These are phyloP conservation scores for Zenarchopterus dispar DNA, from an alignment of 2,797 vertebrate genomes.

Conservation along the genomic window DNA sequence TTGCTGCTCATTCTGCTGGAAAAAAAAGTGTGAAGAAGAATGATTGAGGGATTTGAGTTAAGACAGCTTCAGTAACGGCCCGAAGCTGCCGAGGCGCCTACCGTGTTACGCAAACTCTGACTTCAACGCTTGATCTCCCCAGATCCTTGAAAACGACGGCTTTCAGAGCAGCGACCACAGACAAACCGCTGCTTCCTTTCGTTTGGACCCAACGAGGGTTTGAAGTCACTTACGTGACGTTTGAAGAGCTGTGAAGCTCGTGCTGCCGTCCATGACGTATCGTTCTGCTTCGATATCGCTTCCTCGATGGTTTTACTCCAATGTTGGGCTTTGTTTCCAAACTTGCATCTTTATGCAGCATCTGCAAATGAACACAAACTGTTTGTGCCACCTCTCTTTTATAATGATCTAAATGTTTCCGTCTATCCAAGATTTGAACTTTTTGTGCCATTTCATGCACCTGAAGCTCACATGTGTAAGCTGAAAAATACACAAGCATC, in stretches of 20 bases:
- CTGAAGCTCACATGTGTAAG: neutral
- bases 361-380: neutral
- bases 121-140: conserved; percentile 14
- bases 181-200: neutral
- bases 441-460: neutral
- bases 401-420: too few relatives aligned
- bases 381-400: too few relatives aligned
- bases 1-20: conserved; percentile 4
- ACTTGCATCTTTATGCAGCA: neutral
- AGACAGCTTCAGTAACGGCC: neutral
- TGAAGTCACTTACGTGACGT: neutral
- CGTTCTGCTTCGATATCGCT: too few relatives aligned
- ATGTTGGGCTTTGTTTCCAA: neutral
- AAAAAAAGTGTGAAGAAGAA: conserved; percentile 12
- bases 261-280: neutral
- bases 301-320: neutral
- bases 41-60: neutral
- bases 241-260: neutral
- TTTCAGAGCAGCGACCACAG: conserved; percentile 9
- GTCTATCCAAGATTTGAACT: neutral
- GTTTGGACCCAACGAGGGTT: neutral
- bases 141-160: conserved; percentile 4
- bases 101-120: neutral
- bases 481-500: neutral
- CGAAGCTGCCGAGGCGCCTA: conserved; percentile 10